Conservation (phyloP, 2,888 invertebrate genomes). For the Harpagoxenus sublaevis region DNA sequence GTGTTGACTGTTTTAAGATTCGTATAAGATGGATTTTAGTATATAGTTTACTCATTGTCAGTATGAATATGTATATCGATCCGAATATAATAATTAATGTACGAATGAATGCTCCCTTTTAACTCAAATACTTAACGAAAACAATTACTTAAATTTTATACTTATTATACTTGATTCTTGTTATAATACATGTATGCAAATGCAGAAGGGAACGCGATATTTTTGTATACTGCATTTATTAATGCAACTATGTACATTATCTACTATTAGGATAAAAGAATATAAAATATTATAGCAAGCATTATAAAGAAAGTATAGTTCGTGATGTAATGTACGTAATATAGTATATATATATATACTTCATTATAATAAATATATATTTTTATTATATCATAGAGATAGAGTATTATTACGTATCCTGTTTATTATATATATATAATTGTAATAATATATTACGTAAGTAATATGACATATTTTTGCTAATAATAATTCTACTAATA, state of each 20-base stretch:
- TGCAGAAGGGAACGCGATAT: neutral
- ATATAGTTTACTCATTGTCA: neutral
- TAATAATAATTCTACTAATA: conserved; percentile 9
- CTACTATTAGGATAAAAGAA: neutral
- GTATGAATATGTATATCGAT: neutral
- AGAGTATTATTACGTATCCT: neutral
- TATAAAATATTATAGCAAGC: neutral
- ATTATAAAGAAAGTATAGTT: neutral
- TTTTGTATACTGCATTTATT: conserved; percentile 36
- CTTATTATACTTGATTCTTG: neutral
- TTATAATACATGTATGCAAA: neutral
- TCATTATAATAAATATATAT: neutral
- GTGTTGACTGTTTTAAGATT: neutral
- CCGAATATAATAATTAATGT: neutral
- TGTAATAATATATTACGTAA: neutral
- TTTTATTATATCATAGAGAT: neutral
- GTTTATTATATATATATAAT: too few relatives aligned
- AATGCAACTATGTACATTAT: conserved; percentile 23
- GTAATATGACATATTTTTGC: neutral
- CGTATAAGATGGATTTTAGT: neutral
- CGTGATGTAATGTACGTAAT: neutral
- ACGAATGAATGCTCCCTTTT: conserved; percentile 6
- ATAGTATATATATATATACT: neutral
- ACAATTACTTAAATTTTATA: conserved; percentile 3
- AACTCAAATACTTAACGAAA: neutral